phyloP scores from a whole-genome alignment of 64 coral and sea anemone genomes.

The Stichodactyla helianthus region DNA sequence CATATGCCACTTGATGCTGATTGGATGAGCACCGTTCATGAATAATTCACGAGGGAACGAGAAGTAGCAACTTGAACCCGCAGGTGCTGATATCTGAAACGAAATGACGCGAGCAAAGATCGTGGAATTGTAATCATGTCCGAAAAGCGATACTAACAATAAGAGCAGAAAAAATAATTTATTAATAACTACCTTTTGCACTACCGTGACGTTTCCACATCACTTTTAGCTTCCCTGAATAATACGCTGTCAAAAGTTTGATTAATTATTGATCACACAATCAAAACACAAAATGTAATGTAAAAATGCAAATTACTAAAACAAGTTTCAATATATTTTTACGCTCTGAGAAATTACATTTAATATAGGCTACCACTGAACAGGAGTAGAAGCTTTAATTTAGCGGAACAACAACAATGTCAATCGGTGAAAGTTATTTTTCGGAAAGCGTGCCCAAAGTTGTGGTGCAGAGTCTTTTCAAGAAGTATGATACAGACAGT shows the following conservation, averaged over 20 bases:
- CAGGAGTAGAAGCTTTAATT: neutral
- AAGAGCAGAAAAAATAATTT: neutral
- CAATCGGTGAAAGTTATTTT: constrained; percentile 45
- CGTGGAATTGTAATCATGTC: neutral
- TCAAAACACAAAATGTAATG: neutral
- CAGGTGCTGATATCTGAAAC: neutral
- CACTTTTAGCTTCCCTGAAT: neutral
- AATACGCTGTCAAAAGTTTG: neutral
- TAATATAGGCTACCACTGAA: neutral
- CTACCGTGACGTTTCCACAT: neutral
- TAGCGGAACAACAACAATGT: neutral
- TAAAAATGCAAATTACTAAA: neutral
- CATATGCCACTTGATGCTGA: neutral
- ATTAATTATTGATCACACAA: neutral
- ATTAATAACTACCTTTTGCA: neutral
- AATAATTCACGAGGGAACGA: neutral
- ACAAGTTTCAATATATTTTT: neutral
- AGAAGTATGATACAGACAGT: constrained; percentile 67
- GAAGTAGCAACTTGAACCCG: neutral
- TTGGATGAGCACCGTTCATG: neutral
- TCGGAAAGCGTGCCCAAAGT: constrained; percentile 46
- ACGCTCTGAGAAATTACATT: neutral
- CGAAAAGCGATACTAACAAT: no score
- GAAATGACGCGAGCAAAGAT: neutral
- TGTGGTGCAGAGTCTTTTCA: constrained; percentile 61